These are phyloP conservation scores for Leptopilina syphax DNA, from an alignment of 2,888 invertebrate genomes.

Conservation along the genomic window DNA sequence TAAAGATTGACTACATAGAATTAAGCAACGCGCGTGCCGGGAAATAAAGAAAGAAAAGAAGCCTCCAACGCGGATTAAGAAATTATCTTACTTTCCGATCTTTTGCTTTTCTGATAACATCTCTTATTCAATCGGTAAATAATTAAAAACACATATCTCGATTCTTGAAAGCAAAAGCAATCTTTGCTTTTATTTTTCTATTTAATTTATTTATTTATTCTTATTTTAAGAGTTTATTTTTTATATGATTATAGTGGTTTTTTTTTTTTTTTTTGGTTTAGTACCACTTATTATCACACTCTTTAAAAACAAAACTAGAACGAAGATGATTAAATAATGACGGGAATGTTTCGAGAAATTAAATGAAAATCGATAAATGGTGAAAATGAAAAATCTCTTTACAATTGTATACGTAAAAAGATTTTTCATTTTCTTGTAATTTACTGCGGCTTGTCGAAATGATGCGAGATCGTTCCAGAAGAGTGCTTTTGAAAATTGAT, in stretches of 20 bases:
- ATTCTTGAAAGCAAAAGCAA: neutral
- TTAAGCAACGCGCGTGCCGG: neutral
- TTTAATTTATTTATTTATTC: neutral
- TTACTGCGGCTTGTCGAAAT: no score
- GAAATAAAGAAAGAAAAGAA: slow-evolving; percentile 35
- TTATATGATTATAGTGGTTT: no score
- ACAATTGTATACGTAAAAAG: slow-evolving; percentile 54
- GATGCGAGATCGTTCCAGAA: slow-evolving; percentile 61
- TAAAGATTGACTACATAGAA: slow-evolving; percentile 34
- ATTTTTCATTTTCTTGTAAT: neutral
- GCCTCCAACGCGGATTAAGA: neutral
- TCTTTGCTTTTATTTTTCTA: slow-evolving; percentile 42
- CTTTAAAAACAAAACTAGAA: no score
- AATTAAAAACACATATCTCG: neutral
- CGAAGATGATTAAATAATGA: no score
- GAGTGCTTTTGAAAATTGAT: slow-evolving; percentile 63
- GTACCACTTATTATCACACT: no score
- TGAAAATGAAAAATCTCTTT: neutral
- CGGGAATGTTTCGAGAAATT: no score
- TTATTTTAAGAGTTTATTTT: slow-evolving; percentile 1
- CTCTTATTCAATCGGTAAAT: slow-evolving; percentile 17
- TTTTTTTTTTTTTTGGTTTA: no score
- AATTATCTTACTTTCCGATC: neutral
- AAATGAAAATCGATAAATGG: no score
- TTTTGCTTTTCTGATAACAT: neutral